Base-by-base conservation (phyloP, 2,888 invertebrate species). In the Pemphredon lugubris region DNA sequence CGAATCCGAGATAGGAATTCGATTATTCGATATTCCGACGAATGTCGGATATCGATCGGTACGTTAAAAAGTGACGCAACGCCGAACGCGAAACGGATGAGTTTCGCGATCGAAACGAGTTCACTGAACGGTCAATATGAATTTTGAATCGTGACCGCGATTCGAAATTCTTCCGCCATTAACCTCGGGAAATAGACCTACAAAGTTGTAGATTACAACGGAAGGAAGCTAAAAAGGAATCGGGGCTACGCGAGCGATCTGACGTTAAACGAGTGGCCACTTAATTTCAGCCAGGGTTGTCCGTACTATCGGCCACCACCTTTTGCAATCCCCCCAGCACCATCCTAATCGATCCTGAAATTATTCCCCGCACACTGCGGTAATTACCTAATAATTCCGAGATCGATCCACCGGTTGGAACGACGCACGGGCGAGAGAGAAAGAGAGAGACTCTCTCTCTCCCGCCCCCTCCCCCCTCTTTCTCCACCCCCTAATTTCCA, bases 381-480 rank as follows among this genome's bases (percentile, higher is more conserved):
- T 81, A 79, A 79, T 79, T 79, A 77, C 81, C 78, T 81, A 79
- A 79, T 81, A 81, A 79, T 81, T 79, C 67, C 51, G 32, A 21
- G 54, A 79, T 79, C 76, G 76, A 79, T 79, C 55, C 51, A 44
- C 47, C 53, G 64, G 44, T 37, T 54, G 53, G 30, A 59, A 69
- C 69, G 75, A 68, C 63, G 77, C 73, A 73, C 42, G 40, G 30
- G 9, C 32, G 47, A 58, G 61, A 48, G 66, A n/a, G n/a, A n/a
- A n/a, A n/a, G n/a, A n/a, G n/a, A n/a, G n/a, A n/a, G n/a, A n/a
- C n/a, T n/a, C n/a, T n/a, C n/a, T n/a, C n/a, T n/a, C n/a, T n/a
- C 53, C 40, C 32, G 30, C 40, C 44, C 59, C 26, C 20, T 64
- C 64, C 55, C 54, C 68, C 51, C 70, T 79, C 75, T 63, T n/a